Conservation (phyloP, 2,113 vertebrate genomes). For the Tamias sibiricus region DNA sequence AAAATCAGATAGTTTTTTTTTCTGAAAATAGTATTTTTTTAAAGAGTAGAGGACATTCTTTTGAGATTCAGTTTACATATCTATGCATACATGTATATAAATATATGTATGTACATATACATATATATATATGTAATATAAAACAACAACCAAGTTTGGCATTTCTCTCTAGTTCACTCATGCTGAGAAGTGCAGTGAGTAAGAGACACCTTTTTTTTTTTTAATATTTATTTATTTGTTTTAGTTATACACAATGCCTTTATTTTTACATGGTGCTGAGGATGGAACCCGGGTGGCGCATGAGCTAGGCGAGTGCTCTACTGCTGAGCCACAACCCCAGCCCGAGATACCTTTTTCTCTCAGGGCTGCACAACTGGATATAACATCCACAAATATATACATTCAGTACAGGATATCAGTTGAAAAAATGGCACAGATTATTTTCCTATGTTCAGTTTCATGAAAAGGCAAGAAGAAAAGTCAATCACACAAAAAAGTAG, state of each 20-base stretch:
- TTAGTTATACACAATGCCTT: no score
- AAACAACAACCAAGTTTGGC: slow-evolving; percentile 29
- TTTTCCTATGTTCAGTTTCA: slow-evolving; percentile 48
- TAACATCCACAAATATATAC: slow-evolving; percentile 7
- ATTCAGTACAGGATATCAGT: not conserved
- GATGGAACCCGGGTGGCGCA: no score
- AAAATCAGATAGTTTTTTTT: slow-evolving; percentile 53
- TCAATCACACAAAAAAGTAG: not conserved
- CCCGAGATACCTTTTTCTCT: slow-evolving; percentile 53
- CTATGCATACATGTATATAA: no score
- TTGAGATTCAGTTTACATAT: slow-evolving; percentile 69
- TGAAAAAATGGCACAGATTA: slow-evolving; percentile 61
- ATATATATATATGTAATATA: no score
- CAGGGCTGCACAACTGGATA: slow-evolving; percentile 27
- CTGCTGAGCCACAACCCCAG: no score
- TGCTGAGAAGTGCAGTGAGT: not conserved
- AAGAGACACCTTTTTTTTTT: no score
- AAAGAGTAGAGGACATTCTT: slow-evolving; percentile 60
- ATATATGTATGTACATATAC: slow-evolving; percentile 1
- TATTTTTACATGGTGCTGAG: no score
- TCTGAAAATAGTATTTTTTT: slow-evolving; percentile 65
- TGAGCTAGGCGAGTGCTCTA: no score
- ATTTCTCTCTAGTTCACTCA: slow-evolving; percentile 40
- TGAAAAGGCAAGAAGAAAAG: slow-evolving; percentile 40
- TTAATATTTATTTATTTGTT: no score